Percentiles rank a stretch among this genome's conserved stretches.
These are phyloP conservation scores for Scaptomyza reducta DNA, from an alignment of 2,888 invertebrate genomes.

Conservation along the genomic window DNA sequence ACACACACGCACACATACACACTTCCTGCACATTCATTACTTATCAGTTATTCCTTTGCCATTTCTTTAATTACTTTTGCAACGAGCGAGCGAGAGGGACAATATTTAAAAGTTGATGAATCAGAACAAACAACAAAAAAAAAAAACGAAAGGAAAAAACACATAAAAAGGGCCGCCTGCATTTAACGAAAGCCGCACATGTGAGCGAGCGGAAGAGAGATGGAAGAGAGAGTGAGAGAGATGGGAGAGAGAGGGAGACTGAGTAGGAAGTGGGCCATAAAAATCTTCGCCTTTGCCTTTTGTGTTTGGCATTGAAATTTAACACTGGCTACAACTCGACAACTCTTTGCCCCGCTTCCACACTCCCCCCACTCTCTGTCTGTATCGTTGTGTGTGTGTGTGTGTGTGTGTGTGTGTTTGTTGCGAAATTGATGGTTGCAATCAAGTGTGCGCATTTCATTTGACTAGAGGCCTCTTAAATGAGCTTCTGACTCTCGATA, in stretches of 20 bases:
- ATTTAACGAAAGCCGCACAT: constrained; percentile 38
- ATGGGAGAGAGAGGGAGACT: background rate
- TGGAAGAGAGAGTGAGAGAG: too few relatives aligned
- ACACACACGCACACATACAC: background rate
- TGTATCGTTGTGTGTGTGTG: constrained; percentile 27
- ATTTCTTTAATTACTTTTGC: constrained; percentile 46
- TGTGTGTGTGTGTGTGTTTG: constrained; percentile 17
- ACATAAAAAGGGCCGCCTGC: constrained; percentile 40
- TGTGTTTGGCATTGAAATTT: constrained; percentile 69
- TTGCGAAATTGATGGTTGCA: constrained; percentile 63
- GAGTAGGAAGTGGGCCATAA: background rate
- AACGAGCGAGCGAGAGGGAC: background rate
- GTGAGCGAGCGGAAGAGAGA: background rate
- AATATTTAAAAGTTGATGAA: constrained; percentile 58
- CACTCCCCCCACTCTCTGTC: background rate
- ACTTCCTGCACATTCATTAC: constrained; percentile 2
- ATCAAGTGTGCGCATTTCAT: constrained; percentile 70
- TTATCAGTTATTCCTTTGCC: constrained; percentile 42
- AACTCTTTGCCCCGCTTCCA: constrained; percentile 43
- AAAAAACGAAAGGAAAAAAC: background rate
- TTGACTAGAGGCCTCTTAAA: constrained; percentile 54
- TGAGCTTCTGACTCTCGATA: constrained; percentile 20
- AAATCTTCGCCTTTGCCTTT: constrained; percentile 7
- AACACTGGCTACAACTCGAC: constrained; percentile 51
- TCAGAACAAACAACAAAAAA: constrained; percentile 29